Evolutionary conservation across 2,888 invertebrate genomes (phyloP).

Genomic region (Apotomis betuletana): DNA sequence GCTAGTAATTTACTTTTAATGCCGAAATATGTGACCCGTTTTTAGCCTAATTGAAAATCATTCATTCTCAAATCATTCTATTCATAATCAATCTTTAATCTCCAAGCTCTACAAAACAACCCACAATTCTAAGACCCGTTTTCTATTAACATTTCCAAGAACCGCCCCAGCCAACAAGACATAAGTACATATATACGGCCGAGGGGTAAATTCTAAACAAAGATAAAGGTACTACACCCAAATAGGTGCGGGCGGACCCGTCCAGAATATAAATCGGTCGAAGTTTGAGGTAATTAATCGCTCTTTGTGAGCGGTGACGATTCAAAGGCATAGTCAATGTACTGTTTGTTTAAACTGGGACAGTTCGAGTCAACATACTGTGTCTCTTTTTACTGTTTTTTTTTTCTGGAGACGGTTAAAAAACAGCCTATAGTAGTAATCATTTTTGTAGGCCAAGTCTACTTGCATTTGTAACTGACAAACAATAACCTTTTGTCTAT

Average conservation of each 20-base stretch:
- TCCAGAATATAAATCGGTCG: conserved; percentile 33
- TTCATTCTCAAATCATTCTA: neutral
- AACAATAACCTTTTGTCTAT: no score
- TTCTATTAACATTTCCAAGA: conserved; percentile 10
- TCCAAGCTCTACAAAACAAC: neutral
- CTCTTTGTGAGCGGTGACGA: conserved; percentile 13
- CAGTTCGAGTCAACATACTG: no score
- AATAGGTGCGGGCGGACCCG: conserved; percentile 36
- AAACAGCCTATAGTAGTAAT: no score
- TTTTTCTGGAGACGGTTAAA: no score
- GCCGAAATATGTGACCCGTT: no score
- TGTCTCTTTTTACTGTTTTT: no score
- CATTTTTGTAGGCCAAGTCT: no score
- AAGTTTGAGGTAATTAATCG: conserved; percentile 30
- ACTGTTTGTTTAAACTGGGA: no score
- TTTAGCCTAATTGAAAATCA: neutral
- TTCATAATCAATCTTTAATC: neutral
- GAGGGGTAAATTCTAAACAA: conserved; percentile 41
- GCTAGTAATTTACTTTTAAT: no score
- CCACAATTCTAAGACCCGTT: neutral
- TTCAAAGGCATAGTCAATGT: neutral
- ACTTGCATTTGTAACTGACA: no score
- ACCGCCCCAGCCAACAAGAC: neutral
- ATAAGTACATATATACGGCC: conserved; percentile 3
- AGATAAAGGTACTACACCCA: conserved; percentile 38